A percentile compares a stretch with the other conserved stretches of the same genome.
These are phyloP conservation scores for Caenorhabditis panamensis DNA, from an alignment of 2,888 invertebrate genomes.

Conservation along the genomic window DNA sequence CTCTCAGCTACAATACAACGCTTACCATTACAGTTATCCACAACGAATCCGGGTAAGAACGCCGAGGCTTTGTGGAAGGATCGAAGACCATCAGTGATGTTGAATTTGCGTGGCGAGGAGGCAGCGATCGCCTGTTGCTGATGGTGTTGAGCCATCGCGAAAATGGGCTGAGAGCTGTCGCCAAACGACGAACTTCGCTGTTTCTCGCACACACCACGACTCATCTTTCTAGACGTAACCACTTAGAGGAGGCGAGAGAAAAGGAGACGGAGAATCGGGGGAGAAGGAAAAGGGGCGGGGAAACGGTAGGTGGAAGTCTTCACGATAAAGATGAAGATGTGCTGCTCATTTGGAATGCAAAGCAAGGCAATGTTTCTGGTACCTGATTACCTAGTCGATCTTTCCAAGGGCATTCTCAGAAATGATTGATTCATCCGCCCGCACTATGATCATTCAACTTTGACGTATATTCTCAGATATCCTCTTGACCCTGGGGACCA, in stretches of 20 bases:
- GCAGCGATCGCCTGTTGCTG: constrained; percentile 38
- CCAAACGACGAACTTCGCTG: constrained; percentile 63
- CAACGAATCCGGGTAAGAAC: constrained; percentile 76
- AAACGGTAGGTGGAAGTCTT: constrained; percentile 17
- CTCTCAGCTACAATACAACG: background rate
- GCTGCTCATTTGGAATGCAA: constrained; percentile 21
- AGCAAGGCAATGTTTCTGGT: background rate
- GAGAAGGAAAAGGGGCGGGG: constrained; percentile 29
- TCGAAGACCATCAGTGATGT: constrained; percentile 68
- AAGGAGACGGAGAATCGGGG: background rate
- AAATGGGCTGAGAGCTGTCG: constrained; percentile 56
- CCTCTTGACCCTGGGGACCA: constrained; percentile 10
- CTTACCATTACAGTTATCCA: constrained; percentile 76
- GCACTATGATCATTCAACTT: constrained; percentile 45
- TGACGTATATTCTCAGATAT: background rate
- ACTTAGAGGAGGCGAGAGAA: constrained; percentile 33
- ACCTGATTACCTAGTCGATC: constrained; percentile 13
- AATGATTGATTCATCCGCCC: constrained; percentile 23
- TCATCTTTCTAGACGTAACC: constrained; percentile 36
- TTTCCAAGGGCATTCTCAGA: background rate
- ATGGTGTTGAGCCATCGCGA: constrained; percentile 52
- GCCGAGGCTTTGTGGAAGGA: constrained; percentile 75
- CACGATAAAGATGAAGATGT: background rate
- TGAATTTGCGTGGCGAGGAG: constrained; percentile 53
- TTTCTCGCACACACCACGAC: constrained; percentile 53